phyloP scores from a whole-genome alignment of 53 echinoderm and acorn worm species.

The Mesocentrotus franciscanus region DNA sequence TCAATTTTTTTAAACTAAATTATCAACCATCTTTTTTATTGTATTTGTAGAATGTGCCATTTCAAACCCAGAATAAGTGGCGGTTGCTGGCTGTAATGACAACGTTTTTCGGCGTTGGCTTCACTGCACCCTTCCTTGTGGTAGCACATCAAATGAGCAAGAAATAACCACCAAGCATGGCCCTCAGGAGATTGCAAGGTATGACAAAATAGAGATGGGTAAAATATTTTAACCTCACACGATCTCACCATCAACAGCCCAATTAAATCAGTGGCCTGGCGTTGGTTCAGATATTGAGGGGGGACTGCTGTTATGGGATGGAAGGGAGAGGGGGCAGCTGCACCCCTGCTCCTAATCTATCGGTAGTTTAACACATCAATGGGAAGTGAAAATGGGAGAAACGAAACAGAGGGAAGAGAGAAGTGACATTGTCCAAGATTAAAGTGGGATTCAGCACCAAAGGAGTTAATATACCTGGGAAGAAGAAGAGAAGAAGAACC shows the following conservation, averaged over 20 bases:
- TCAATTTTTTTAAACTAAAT: not conserved
- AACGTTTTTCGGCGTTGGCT: conserved; percentile 93
- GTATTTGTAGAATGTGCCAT: conserved; percentile 83
- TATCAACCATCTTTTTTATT: not conserved
- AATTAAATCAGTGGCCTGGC: too few species aligned
- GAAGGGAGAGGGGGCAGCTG: too few species aligned
- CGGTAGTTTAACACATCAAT: too few species aligned
- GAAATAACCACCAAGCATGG: conserved; percentile 66
- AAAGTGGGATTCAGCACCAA: too few species aligned
- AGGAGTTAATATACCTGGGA: too few species aligned
- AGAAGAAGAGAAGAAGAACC: too few species aligned
- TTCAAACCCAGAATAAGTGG: conserved; percentile 94
- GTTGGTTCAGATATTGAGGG: not conserved
- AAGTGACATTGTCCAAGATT: too few species aligned
- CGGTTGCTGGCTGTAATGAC: conserved; percentile 88
- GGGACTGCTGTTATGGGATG: not conserved
- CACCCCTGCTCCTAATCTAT: too few species aligned
- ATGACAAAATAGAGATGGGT: not conserved
- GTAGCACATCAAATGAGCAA: conserved; percentile 93
- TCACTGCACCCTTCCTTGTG: conserved; percentile 87
- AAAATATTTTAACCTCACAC: too few species aligned
- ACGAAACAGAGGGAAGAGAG: too few species aligned
- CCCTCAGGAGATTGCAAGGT: not conserved
- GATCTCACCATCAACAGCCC: too few species aligned
- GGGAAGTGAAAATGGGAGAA: too few species aligned